Conservation (phyloP, 1,140 invertebrate species). For the Geopemphigus sp. region DNA sequence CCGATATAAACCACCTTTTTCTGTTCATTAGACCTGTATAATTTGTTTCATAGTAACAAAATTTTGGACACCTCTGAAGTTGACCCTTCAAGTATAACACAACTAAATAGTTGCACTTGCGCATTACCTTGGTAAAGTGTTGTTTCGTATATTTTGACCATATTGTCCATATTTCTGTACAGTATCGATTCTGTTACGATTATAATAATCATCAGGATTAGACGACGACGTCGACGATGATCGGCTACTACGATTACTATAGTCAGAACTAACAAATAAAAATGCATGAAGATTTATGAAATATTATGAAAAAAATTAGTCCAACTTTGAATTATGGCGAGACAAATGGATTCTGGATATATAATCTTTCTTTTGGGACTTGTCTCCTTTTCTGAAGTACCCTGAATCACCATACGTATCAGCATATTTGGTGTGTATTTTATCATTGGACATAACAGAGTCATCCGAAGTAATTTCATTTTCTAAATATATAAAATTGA, state of each 20-base stretch:
- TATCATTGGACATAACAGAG: background rate
- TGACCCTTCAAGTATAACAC: background rate
- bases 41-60: slow-evolving; percentile 11
- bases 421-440: background rate
- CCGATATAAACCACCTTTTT: slow-evolving; percentile 45
- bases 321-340: slow-evolving; percentile 10
- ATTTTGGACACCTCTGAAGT: no score
- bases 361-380: background rate
- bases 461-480: slow-evolving; percentile 26
- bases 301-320: background rate
- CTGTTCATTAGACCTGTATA: background rate
- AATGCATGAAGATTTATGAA: background rate
- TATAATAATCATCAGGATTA: slow-evolving; percentile 27
- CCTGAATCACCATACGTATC: background rate
- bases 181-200: background rate
- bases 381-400: background rate
- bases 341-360: background rate
- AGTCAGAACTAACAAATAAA: slow-evolving; percentile 1
- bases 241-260: slow-evolving; percentile 19
- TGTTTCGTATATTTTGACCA: background rate
- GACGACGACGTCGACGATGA: slow-evolving; percentile 15
- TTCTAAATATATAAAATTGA: background rate
- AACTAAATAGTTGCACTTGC: background rate
- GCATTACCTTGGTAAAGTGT: slow-evolving; percentile 13
- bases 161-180: background rate